Percentiles rank a stretch among this genome's conserved stretches.
phyloP scores from a whole-genome alignment of 2,113 vertebrate genomes.

The Mustelus asterias region DNA sequence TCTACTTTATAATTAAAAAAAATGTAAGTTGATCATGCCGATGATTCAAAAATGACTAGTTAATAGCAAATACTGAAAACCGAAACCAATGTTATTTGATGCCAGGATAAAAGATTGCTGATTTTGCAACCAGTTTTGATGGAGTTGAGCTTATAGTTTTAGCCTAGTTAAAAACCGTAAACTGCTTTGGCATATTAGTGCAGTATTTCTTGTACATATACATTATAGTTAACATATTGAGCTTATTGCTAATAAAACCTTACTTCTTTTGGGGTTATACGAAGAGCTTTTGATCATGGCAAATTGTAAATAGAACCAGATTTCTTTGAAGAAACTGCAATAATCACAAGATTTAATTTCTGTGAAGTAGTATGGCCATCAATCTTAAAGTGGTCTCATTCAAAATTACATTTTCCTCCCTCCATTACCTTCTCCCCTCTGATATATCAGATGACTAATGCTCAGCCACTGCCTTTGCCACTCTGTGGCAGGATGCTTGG shows the following conservation, averaged over 20 bases:
- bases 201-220: neutral
- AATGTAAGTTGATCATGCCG: neutral
- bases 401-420: neutral
- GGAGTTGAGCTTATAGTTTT: neutral
- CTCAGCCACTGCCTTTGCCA: neutral
- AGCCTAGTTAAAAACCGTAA: neutral
- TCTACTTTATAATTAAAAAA: neutral
- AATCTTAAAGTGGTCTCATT: neutral
- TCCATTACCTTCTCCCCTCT: neutral
- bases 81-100: neutral
- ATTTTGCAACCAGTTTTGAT: neutral
- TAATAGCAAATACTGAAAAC: neutral
- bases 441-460: neutral
- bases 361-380: neutral
- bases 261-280: neutral
- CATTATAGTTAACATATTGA: neutral
- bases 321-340: neutral
- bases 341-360: neutral
- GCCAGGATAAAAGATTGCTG: neutral
- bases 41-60: neutral
- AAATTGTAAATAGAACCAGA: neutral
- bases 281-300: slow-evolving; percentile 5
- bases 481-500: neutral
- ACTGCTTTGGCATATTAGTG: neutral
- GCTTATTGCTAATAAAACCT: neutral